phyloP scores from a whole-genome alignment of 1,140 invertebrate genomes.

The Conus ventricosus region DNA sequence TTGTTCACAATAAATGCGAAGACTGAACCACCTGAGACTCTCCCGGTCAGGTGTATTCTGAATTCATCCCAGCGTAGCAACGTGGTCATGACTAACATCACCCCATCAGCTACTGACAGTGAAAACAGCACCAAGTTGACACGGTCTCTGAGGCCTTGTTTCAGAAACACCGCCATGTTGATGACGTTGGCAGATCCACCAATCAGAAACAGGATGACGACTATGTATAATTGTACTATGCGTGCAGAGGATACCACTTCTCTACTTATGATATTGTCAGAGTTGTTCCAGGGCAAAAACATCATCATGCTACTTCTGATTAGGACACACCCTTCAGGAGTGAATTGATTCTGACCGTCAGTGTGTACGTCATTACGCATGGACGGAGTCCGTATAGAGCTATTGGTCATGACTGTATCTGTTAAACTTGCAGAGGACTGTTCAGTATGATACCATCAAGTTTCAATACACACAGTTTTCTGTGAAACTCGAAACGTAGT shows the following conservation, averaged over 20 bases:
- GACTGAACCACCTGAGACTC: not conserved
- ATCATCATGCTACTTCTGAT: not conserved
- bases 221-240: not conserved
- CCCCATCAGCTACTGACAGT: not conserved
- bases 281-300: slow-evolving; percentile 6
- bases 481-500: too few relatives aligned
- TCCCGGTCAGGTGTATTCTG: not conserved
- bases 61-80: not conserved
- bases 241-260: not conserved
- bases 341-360: too few relatives aligned
- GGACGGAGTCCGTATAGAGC: too few relatives aligned
- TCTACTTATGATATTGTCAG: not conserved
- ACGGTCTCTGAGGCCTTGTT: not conserved
- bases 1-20: too few relatives aligned
- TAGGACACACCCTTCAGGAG: too few relatives aligned
- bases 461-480: too few relatives aligned
- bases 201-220: not conserved
- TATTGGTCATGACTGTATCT: too few relatives aligned
- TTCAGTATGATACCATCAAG: too few relatives aligned
- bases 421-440: too few relatives aligned
- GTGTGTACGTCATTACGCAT: too few relatives aligned
- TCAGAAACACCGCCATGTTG: slow-evolving; percentile 10
- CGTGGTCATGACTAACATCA: not conserved
- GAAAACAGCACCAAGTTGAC: slow-evolving; percentile 1
- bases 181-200: slow-evolving; percentile 4